Percentiles rank a stretch among this genome's conserved stretches.
Evolutionary conservation across 2,113 vertebrate species (phyloP).

Genomic region (Dicrurus megarhynchus): DNA sequence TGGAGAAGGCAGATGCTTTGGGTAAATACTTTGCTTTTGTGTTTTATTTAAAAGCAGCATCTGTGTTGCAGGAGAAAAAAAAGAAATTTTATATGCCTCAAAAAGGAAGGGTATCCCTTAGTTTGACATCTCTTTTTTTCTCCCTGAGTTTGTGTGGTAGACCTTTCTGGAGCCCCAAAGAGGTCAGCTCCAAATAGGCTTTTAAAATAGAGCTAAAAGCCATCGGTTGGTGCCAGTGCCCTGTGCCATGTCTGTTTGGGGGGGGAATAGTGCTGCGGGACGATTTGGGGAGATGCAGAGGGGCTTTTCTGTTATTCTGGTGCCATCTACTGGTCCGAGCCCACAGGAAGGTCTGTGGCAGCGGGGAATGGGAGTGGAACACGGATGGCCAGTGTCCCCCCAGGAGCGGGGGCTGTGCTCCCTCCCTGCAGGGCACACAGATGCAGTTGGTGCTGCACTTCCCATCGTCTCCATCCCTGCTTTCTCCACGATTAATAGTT

Average conservation of each 20-base stretch:
- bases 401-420: fast-evolving
- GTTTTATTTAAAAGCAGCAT: background rate
- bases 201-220: background rate
- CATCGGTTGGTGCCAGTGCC: fast-evolving
- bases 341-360: background rate
- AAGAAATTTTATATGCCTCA: background rate
- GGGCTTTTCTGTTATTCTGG: slow-evolving; percentile 34
- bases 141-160: background rate
- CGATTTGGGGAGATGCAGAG: background rate
- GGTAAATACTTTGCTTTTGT: background rate
- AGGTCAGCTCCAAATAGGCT: background rate
- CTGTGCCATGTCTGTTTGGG: fast-evolving
- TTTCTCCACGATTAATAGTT: background rate
- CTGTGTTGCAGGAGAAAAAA: fast-evolving
- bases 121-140: background rate
- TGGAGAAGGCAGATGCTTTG: background rate
- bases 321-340: slow-evolving; percentile 58
- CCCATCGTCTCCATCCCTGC: fast-evolving
- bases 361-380: background rate
- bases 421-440: background rate
- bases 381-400: fast-evolving
- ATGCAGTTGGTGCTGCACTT: fast-evolving
- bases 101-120: background rate
- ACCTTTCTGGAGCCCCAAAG: background rate
- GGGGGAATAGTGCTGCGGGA: background rate